Evolutionary conservation across 1,140 invertebrate genomes (phyloP).

Genomic region (Brachionus rotundiformis): DNA sequence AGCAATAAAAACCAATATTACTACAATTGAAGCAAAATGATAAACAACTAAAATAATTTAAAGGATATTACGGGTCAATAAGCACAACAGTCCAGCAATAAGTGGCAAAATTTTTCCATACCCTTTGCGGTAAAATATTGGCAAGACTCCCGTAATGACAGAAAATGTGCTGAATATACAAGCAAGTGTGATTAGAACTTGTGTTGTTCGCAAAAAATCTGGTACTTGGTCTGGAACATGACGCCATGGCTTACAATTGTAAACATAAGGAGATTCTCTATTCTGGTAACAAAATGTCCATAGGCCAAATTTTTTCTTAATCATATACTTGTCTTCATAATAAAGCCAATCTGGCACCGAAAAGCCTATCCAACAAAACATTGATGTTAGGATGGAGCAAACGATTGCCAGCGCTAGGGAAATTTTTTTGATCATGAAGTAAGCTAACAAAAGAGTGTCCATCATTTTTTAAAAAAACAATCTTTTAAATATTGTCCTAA

Average conservation of each 20-base stretch:
- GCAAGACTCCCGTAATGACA: background rate
- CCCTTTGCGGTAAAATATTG: background rate
- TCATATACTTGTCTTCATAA: background rate
- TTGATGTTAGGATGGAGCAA: background rate
- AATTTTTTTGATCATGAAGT: background rate
- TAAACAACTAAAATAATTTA: background rate
- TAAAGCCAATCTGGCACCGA: slow-evolving; percentile 13
- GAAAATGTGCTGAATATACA: background rate
- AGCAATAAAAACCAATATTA: slow-evolving; percentile 2
- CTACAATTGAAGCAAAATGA: background rate
- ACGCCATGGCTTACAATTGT: background rate
- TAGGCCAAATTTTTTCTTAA: slow-evolving; percentile 33
- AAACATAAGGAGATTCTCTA: background rate
- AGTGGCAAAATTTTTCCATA: slow-evolving; percentile 9
- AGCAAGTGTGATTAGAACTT: slow-evolving; percentile 7
- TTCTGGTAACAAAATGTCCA: slow-evolving; percentile 10
- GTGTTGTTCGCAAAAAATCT: slow-evolving; percentile 17
- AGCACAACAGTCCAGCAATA: background rate
- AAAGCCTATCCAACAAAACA: slow-evolving; percentile 16
- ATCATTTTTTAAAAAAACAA: background rate
- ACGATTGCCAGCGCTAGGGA: background rate
- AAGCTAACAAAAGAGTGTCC: background rate
- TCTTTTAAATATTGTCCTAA: background rate
- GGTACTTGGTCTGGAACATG: background rate
- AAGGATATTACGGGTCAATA: background rate